Evolutionary conservation across 2,113 vertebrate species (phyloP), one percentile per base, ranked within the genome.

Genomic region (Pongo pygmaeus): DNA sequence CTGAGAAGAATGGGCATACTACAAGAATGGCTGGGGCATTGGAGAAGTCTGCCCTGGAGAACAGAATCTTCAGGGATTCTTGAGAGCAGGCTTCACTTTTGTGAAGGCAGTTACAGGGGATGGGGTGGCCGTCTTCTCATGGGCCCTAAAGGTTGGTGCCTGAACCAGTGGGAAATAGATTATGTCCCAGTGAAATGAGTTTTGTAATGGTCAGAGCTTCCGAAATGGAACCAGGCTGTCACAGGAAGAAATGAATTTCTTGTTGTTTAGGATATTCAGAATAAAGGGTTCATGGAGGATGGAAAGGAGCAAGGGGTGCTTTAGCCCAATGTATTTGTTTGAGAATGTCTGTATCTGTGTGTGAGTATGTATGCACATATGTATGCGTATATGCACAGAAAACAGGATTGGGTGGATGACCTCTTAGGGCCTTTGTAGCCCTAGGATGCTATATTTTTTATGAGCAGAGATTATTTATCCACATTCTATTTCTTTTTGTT

Each of bases 61-160:
- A 70, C 0, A 18, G 48, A 55, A 57, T 13, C 11, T 30, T 8
- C 30, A 4, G 43, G 2, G 13, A 3, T 12, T 57, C 23, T 1
- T 3, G 14, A 48, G 8, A 16, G 7, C 4, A 2, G 30, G 46
- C 23, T 30, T 86, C 38, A 55, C 0, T 57, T 0, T 1, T 5
- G 20, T 27, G 17, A 43, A 46, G 70, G 27, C 9, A 52, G 14
- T 64, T 61, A 40, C 23, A 25, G 17, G 22, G 7, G 30, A 25
- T 0, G 27, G 17, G 22, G 3, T 12, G 43, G 30, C 22, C 1
- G 1, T 38, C 2, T 30, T 25, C n/a, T 55, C 35, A 8, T 0
- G 7, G 4, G 22, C 11, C 43, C 46, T 38, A 7, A 23, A 30
- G 8, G 12, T 14, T 22, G 22, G 9, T 40, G 20, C 22, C 6